A percentile compares a stretch with the other conserved stretches of the same genome.
Conservation (phyloP, 2,888 invertebrate genomes). For the Ennomos erosarius region DNA sequence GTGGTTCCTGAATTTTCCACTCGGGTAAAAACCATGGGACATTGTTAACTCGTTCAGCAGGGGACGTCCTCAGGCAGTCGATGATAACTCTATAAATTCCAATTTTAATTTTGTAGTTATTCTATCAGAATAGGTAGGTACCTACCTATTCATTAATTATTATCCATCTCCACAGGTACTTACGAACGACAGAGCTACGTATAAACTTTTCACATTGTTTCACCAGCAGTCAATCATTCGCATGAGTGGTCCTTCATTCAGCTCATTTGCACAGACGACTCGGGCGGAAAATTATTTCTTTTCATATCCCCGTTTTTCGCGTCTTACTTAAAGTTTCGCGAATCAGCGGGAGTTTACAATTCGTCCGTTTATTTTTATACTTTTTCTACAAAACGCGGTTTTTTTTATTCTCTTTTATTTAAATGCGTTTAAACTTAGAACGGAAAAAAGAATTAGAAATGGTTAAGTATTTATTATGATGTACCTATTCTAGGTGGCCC, state of each 20-base stretch:
- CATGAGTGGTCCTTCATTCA: slow-evolving; percentile 78
- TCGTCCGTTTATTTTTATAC: slow-evolving; percentile 69
- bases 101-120: too few species aligned
- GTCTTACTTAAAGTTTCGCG: slow-evolving; percentile 81
- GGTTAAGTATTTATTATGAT: too few species aligned
- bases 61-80: too few species aligned
- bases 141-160: too few species aligned
- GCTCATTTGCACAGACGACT: slow-evolving; percentile 85
- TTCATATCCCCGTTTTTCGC: slow-evolving; percentile 83
- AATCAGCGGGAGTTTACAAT: slow-evolving; percentile 62
- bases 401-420: slow-evolving; percentile 13
- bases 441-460: too few species aligned
- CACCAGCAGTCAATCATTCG: slow-evolving; percentile 82
- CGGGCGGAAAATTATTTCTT: slow-evolving; percentile 86
- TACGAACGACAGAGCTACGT: neutral
- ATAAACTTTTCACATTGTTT: slow-evolving; percentile 70
- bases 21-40: too few species aligned
- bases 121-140: too few species aligned
- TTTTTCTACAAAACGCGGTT: slow-evolving; percentile 34
- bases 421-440: neutral
- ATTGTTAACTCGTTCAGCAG: too few species aligned
- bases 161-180: neutral
- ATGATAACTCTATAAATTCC: too few species aligned
- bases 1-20: too few species aligned
- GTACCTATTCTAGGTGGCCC: too few species aligned